phyloP scores from a whole-genome alignment of 2,797 vertebrate species.

The Acrocephalus scirpaceus region DNA sequence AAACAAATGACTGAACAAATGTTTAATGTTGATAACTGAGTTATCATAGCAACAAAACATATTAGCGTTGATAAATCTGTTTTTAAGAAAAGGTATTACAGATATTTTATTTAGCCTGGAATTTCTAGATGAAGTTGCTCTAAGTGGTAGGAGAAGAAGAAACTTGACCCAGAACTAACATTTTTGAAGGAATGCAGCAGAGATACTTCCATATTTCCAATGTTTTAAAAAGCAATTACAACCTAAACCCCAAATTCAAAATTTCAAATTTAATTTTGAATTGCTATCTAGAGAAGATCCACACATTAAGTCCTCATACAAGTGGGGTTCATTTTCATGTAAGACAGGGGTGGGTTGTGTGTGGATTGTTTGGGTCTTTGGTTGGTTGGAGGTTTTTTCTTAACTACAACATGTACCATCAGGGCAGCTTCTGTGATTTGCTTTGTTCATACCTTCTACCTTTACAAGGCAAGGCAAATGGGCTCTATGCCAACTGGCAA shows the following conservation, averaged over 20 bases:
- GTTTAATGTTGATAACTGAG: slow-evolving; percentile 75
- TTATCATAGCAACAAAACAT: slow-evolving; percentile 54
- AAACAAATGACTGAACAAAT: slow-evolving; percentile 79
- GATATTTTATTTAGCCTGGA: not conserved
- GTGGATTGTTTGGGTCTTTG: not conserved
- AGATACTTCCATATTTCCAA: not conserved
- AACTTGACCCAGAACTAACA: not conserved
- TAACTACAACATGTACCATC: not conserved
- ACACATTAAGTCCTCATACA: not conserved
- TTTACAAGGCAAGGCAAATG: not conserved
- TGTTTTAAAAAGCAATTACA: not conserved
- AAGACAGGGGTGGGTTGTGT: rapidly evolving
- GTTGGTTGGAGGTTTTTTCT: not conserved
- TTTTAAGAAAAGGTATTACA: slow-evolving; percentile 26
- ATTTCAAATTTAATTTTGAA: not conserved
- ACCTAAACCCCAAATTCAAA: not conserved
- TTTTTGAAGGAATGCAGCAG: not conserved
- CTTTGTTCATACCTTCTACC: not conserved
- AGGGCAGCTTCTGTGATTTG: not conserved
- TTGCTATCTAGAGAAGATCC: not conserved
- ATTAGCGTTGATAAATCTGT: slow-evolving; percentile 55
- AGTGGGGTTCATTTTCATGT: not conserved
- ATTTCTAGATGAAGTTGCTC: not conserved
- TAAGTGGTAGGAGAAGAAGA: not conserved
- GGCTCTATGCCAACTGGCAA: not conserved